phyloP scores from a whole-genome alignment of 2,888 invertebrate species.

The Odontocerum albicorne region DNA sequence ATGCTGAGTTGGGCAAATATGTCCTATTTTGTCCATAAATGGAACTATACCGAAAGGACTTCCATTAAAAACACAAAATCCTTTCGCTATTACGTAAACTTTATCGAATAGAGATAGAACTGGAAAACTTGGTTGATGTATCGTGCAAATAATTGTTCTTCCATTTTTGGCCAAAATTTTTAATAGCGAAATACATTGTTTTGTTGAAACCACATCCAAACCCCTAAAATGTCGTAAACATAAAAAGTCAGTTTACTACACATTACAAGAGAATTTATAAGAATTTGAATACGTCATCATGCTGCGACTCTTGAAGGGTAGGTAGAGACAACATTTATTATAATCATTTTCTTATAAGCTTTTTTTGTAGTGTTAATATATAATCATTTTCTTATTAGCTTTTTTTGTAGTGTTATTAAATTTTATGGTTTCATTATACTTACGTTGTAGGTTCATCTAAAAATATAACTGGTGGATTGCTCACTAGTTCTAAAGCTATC shows the following conservation, averaged over 20 bases:
- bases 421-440: no score
- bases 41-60: slow-evolving; percentile 68
- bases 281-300: no score
- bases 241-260: background rate
- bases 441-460: slow-evolving; percentile 82
- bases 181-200: slow-evolving; percentile 69
- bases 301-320: no score
- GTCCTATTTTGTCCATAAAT: slow-evolving; percentile 63
- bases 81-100: slow-evolving; percentile 67
- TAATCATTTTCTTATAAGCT: no score
- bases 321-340: no score
- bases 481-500: slow-evolving; percentile 76
- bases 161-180: slow-evolving; percentile 70
- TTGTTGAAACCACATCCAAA: slow-evolving; percentile 72
- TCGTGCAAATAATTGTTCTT: slow-evolving; percentile 75
- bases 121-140: slow-evolving; percentile 79
- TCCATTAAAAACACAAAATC: slow-evolving; percentile 69
- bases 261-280: no score
- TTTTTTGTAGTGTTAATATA: no score
- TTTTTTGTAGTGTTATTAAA: no score
- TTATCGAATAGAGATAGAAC: slow-evolving; percentile 75
- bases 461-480: slow-evolving; percentile 81
- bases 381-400: no score
- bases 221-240: slow-evolving; percentile 55
- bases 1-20: slow-evolving; percentile 73